phyloP scores from a whole-genome alignment of 2,888 invertebrate genomes.

The Gastrophysa polygoni region DNA sequence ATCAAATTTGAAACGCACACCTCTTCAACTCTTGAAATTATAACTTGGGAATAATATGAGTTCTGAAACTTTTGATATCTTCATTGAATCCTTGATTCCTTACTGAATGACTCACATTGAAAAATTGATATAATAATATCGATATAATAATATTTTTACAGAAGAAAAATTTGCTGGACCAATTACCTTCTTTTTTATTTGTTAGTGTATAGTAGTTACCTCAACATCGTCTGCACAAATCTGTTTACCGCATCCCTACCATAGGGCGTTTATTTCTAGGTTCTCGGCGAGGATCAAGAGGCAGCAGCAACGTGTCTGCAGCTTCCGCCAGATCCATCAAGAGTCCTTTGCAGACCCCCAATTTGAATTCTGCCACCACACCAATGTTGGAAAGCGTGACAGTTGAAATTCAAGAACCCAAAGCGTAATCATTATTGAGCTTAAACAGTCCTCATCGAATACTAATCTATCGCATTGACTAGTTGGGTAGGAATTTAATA shows the following conservation, averaged over 20 bases:
- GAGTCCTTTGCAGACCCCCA: conserved; percentile 57
- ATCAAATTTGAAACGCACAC: no score
- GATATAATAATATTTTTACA: no score
- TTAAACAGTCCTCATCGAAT: not conserved
- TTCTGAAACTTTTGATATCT: no score
- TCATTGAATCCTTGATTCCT: no score
- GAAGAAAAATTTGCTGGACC: not conserved
- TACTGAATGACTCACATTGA: no score
- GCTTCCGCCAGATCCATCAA: conserved; percentile 73
- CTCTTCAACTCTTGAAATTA: no score
- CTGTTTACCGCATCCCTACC: conserved; percentile 27
- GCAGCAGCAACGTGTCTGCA: conserved; percentile 79
- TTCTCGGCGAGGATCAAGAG: conserved; percentile 74
- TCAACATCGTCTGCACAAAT: conserved; percentile 15
- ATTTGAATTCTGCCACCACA: conserved; percentile 49
- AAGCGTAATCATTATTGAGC: conserved; percentile 50
- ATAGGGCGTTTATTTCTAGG: conserved; percentile 59
- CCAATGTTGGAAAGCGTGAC: conserved; percentile 71
- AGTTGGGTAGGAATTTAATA: conserved; percentile 15
- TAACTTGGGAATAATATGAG: no score
- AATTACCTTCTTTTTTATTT: no score
- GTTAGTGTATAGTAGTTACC: not conserved
- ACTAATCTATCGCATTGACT: conserved; percentile 18
- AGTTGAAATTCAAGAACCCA: conserved; percentile 77
- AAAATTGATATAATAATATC: no score